phyloP scores from a whole-genome alignment of 1,140 invertebrate genomes.

The Globodera rostochiensis region DNA sequence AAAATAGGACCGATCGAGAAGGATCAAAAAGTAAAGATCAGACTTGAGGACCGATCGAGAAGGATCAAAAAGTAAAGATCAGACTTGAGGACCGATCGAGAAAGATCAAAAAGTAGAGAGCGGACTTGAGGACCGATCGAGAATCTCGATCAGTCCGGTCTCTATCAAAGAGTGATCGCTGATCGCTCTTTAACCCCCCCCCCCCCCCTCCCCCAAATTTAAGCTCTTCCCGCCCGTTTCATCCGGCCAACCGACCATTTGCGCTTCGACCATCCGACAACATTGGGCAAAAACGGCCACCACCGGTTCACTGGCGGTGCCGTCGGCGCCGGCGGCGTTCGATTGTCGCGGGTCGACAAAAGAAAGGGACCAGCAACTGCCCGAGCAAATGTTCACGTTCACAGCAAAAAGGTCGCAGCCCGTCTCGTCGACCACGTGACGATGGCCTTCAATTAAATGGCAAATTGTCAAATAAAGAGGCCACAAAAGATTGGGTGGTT shows the following conservation, averaged over 20 bases:
- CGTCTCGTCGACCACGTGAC: constrained; percentile 2
- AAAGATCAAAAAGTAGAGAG: no score
- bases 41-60: no score
- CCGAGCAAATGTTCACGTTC: constrained; percentile 18
- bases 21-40: no score
- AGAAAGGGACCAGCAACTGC: constrained; percentile 6
- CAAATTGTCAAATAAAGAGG: neutral
- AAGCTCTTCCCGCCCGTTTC: neutral
- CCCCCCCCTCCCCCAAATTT: no score
- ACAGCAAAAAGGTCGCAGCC: constrained; percentile 15
- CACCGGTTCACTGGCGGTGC: neutral
- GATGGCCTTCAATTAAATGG: neutral
- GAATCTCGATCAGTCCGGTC: no score
- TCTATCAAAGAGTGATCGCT: no score
- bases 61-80: no score
- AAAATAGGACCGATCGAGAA: no score
- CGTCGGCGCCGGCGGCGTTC: neutral
- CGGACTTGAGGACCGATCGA: no score
- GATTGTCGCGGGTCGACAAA: constrained; percentile 7
- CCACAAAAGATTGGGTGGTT: neutral
- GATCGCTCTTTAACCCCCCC: neutral
- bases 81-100: no score
- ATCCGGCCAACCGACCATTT: neutral
- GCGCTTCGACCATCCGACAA: constrained; percentile 8
- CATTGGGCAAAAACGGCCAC: constrained; percentile 6